Conservation (phyloP, 2,113 vertebrate genomes). For the Sylvietta virens region DNA sequence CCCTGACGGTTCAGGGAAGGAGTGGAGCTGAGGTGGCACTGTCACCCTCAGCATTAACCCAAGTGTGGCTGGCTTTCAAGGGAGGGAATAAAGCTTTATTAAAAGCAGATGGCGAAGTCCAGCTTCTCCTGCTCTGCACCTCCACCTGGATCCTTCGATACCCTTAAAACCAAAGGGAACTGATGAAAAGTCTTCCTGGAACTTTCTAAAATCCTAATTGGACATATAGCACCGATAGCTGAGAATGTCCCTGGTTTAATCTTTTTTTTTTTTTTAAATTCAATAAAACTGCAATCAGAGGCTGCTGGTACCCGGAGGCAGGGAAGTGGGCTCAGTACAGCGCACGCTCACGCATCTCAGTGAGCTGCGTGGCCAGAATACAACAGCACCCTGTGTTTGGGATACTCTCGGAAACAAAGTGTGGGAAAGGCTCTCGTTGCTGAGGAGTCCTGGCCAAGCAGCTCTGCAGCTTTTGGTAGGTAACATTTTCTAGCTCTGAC, state of each 20-base stretch:
- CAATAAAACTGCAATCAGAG: not conserved
- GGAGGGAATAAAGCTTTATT: not conserved
- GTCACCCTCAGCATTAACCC: not conserved
- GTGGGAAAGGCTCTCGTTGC: not conserved
- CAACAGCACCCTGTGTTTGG: accelerated
- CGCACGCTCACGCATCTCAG: accelerated
- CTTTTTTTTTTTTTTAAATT: not conserved
- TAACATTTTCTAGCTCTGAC: not conserved
- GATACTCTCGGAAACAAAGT: not conserved
- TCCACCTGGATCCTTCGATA: not conserved
- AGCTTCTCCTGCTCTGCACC: not conserved
- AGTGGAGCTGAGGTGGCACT: not conserved
- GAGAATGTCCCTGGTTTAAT: not conserved
- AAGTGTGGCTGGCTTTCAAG: not conserved
- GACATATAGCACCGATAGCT: not conserved
- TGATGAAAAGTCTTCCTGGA: not conserved
- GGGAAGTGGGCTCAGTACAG: not conserved
- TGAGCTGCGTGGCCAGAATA: not conserved
- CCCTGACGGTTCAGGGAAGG: not conserved
- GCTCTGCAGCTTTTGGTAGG: not conserved
- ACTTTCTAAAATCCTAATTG: not conserved
- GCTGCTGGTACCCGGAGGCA: not conserved
- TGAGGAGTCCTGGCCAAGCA: not conserved
- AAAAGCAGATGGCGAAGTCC: not conserved
- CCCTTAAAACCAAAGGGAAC: not conserved